Evolutionary conservation across 2,113 vertebrate genomes (phyloP), one percentile per base, ranked within the genome.

Genomic region (Oxygymnocypris stewartii): DNA sequence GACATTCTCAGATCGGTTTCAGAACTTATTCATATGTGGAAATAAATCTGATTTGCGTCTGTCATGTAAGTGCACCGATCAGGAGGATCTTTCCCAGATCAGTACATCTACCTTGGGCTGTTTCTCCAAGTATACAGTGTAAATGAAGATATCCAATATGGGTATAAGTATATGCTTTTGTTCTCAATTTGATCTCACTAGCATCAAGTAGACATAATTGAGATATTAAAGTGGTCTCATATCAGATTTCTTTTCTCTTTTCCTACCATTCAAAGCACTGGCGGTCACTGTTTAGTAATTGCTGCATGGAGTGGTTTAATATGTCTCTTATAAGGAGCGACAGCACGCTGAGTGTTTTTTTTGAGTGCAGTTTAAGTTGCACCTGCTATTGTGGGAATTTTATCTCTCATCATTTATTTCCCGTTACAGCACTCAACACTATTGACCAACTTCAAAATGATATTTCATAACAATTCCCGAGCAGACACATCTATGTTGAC

Each of bases 291-390:
- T 11, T n/a, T 0, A 23, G 54, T 79, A 31, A 61, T 87, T 51
- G 31, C 86, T 71, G 90, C 90, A 89, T 92, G 88, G 88, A 93
- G 83, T 84, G 85, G 86, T 88, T 85, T 90, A 90, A 90, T 89
- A 88, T 90, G 90, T 76, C 86, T 86, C 88, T 85, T 75, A 54
- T 82, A 71, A 86, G 80, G 71, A 80, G 61, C 88, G 82, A 42
- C 77, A 73, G 79, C 87, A 84, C 63, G 61, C 65, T 37, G 75
- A 14, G 25, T 88, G 79, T 88, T 54, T 85, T 42, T 42, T 77
- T 35, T 31, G 67, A 85, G 84, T 79, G 59, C 63, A 82, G 80
- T 87, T 89, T 28, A 49, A 10, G 61, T 84, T 85, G 35, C 37
- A 25, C 65, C 51, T 65, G 75, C 82, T 75, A 31, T 57, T 42